Base-by-base conservation (phyloP, 1,140 invertebrate species). In the Campoletis sonorensis region DNA sequence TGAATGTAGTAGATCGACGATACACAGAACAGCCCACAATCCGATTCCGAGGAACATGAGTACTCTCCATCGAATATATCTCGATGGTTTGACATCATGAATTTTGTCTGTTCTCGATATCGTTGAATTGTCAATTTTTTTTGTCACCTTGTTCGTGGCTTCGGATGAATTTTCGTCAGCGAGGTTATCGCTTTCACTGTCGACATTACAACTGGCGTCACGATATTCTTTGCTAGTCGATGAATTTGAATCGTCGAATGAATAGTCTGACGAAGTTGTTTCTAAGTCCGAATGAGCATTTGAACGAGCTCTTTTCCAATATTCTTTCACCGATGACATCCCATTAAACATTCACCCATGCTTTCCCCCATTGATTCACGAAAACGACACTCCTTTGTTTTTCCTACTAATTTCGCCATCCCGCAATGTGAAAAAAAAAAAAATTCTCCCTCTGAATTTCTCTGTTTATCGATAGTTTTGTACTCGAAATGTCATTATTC, bases 21-120 rank as follows among this genome's bases (percentile, higher is more conserved):
- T 76, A 23, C 80, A 81, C 21, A 81, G 67, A 70, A 76, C 72
- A 78, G 73, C 80, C 80, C 80, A 81, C 33, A 81, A 33, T 51
- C 72, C 72, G 37, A 81, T 68, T 70, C 80, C 80, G 7, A 81
- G 67, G 58, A 73, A 78, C 68, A 78, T 51, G 16, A 81, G 72
- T 37, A 81, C 75, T 8, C 68, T 54, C 80, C 80, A 81, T 23
- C 76, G 58, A 78, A 78, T 58, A 37, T 78, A 78, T 26, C 58
- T n/a, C 58, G 58, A 78, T 26, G 76, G 23, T 67, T 78, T 40
- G 10, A 1, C 11, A n/a, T 61, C 0, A 64, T 37, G 18, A 21
- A 37, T 21, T 4, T 64, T 64, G n/a, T 23, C 61, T 23, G 11
- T 8, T 15, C 18, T 64, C 23, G 21, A 23, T 11, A 4, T 15